These are phyloP conservation scores for Anaspis maculata DNA, from an alignment of 2,888 invertebrate species.

Conservation along the genomic window DNA sequence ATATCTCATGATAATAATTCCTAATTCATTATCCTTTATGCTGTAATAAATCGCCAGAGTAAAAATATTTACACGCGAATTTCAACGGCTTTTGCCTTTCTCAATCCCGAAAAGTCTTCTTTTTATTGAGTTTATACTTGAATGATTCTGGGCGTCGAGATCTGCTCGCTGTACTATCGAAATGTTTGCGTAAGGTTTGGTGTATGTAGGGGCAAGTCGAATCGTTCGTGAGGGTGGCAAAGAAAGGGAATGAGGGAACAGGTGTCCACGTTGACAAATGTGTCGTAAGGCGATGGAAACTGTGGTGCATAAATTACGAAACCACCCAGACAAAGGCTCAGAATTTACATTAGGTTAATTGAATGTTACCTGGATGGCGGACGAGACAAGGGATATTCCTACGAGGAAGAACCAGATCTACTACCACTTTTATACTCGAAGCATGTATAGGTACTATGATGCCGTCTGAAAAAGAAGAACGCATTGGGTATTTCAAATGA, in stretches of 20 bases:
- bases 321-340: slow-evolving; percentile 16
- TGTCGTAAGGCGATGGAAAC: slow-evolving; percentile 14
- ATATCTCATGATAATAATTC: no score
- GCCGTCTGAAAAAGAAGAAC: slow-evolving; percentile 6
- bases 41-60: no score
- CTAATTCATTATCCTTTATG: no score
- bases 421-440: slow-evolving; percentile 4
- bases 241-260: slow-evolving; percentile 10
- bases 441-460: slow-evolving; percentile 8
- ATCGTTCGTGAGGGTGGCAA: slow-evolving; percentile 2
- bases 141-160: no score
- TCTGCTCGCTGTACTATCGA: no score
- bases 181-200: no score
- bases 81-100: no score
- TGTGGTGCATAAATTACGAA: slow-evolving; percentile 15
- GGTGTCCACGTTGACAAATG: slow-evolving; percentile 17
- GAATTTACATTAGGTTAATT: slow-evolving; percentile 22
- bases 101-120: no score
- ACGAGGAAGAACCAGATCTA: slow-evolving; percentile 4
- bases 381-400: slow-evolving; percentile 1
- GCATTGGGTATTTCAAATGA: no score
- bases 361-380: slow-evolving; percentile 16
- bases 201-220: no score
- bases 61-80: no score
- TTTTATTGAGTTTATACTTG: no score